Percentiles rank a stretch among this genome's conserved stretches.
These are phyloP conservation scores for Papilio gigon DNA, from an alignment of 2,888 invertebrate genomes.

Conservation along the genomic window DNA sequence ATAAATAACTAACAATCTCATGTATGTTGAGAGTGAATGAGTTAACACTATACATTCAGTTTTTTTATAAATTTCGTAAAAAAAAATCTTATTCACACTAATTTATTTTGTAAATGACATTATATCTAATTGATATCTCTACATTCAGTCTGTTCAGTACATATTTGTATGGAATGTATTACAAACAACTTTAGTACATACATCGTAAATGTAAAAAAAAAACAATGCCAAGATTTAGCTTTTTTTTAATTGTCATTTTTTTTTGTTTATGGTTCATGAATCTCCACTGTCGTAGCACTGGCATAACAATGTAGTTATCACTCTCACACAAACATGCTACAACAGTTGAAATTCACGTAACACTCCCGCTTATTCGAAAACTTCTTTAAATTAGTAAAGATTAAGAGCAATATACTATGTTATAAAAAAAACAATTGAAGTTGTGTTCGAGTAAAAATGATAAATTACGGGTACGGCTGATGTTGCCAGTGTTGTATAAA, in stretches of 20 bases:
- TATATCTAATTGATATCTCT: slow-evolving; percentile 58
- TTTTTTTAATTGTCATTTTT: not conserved
- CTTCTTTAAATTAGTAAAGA: not conserved
- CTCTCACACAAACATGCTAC: not conserved
- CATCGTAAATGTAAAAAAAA: slow-evolving; percentile 38
- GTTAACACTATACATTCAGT: slow-evolving; percentile 1
- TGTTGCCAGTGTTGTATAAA: not conserved
- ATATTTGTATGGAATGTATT: slow-evolving; percentile 64
- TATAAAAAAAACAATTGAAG: not conserved
- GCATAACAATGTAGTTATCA: not conserved
- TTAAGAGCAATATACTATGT: not conserved
- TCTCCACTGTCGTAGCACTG: not conserved
- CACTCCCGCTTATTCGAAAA: not conserved
- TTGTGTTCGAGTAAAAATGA: not conserved
- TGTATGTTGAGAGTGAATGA: slow-evolving; percentile 27
- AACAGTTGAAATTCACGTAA: not conserved
- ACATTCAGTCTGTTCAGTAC: slow-evolving; percentile 65
- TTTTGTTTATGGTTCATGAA: not conserved
- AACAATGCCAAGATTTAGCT: not conserved
- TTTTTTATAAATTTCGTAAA: slow-evolving; percentile 32
- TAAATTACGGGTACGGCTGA: no score
- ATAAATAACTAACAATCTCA: no score
- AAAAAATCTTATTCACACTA: slow-evolving; percentile 42
- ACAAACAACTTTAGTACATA: slow-evolving; percentile 24
- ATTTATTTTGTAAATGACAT: slow-evolving; percentile 52